A percentile compares a stretch with the other conserved stretches of the same genome.
Conservation (phyloP, 2,888 invertebrate genomes). For the Tuta absoluta region DNA sequence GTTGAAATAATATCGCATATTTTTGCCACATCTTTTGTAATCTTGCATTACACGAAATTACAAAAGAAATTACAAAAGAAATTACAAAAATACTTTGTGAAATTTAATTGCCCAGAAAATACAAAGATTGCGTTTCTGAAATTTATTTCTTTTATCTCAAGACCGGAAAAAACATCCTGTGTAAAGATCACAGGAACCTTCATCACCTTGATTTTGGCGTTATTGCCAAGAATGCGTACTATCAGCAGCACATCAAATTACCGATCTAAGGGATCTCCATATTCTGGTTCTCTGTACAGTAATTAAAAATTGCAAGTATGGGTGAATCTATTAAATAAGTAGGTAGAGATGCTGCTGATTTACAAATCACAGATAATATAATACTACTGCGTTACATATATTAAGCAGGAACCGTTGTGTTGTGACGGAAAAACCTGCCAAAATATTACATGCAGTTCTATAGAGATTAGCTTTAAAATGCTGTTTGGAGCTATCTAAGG, state of each 20-base stretch:
- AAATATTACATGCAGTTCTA: too few relatives aligned
- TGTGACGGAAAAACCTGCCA: too few relatives aligned
- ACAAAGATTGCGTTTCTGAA: background rate
- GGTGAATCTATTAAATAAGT: too few relatives aligned
- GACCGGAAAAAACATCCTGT: background rate
- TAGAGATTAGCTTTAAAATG: too few relatives aligned
- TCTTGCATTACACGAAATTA: background rate
- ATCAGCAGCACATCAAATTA: background rate
- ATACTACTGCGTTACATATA: too few relatives aligned
- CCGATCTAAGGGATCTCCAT: too few relatives aligned
- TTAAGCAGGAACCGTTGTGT: too few relatives aligned
- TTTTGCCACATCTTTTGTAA: background rate
- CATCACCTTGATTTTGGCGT: background rate
- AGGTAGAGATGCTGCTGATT: too few relatives aligned
- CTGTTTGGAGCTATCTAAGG: too few relatives aligned
- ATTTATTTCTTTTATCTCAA: background rate
- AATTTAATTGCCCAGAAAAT: slow-evolving; percentile 7
- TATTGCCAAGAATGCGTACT: slow-evolving; percentile 52
- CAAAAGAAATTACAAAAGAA: background rate
- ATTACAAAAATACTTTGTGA: background rate
- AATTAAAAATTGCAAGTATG: too few relatives aligned
- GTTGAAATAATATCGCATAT: background rate
- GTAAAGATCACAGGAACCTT: background rate
- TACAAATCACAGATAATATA: too few relatives aligned
- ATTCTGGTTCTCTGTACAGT: too few relatives aligned